Evolutionary conservation across 2,888 invertebrate species (phyloP), one percentile per base, ranked within the genome.

Genomic region (Sabatieria punctata): DNA sequence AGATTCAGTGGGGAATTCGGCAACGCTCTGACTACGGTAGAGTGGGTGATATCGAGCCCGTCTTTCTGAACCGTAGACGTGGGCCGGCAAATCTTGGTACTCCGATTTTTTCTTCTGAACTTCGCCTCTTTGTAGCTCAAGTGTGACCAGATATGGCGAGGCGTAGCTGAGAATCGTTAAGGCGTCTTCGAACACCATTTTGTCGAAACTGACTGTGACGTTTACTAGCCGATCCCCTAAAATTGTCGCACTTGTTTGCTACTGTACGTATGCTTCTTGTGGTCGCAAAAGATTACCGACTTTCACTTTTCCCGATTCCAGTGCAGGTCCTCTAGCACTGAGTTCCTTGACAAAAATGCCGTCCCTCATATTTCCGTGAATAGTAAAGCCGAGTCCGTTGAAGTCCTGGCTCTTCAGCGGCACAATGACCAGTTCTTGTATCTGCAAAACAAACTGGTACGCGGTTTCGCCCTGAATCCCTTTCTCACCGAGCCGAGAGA

Each of bases 181-280:
- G 0, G 88, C 88, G 61, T 89, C 88, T 64, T 86, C 85, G 60
- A 82, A 78, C 0, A 85, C 85, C 70, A 85, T 85, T 52, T 82
- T 82, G 46, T 80, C 77, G 65, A 86, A 84, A 60, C 80, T 82
- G 44, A 88, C 83, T 45, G 81, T 83, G 50, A 88, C 78, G 55
- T 80, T 80, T 55, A 80, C 77, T 55, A 89, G 85, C 54, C 83
- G 77, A 68, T 88, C 88, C 51, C 86, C 86, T 85, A 73, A 30
- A 60, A 65, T n/a, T n/a, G 30, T 11, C 11, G 30, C 30, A 30
- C 8, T 30, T 30, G 8, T 30, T 11, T 11, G 8, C 30, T 15
- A 11, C 30, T 11, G 15, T 30, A 30, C 8, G 15, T 11, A 11
- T 8, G 8, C 30, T 30, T 30, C 21, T 23, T 58, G 49, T 11